A percentile compares a stretch with the other conserved stretches of the same genome.
Evolutionary conservation across 1,140 invertebrate genomes (phyloP).

Genomic region (Cydia splendana): DNA sequence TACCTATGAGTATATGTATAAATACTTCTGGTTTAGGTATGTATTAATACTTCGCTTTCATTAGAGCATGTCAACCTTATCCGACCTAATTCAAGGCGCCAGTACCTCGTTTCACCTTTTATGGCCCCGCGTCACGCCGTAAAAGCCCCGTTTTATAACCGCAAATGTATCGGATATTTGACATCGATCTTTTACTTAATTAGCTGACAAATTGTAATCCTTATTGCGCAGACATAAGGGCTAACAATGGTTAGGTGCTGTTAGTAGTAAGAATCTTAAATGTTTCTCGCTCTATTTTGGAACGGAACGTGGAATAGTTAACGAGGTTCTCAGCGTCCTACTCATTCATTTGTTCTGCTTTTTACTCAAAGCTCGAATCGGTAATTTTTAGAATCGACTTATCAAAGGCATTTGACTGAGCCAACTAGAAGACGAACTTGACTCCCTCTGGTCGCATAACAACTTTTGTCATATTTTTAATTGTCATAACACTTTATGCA

Average conservation of each 20-base stretch:
- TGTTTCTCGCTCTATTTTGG: background rate
- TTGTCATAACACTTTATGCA: too few species aligned
- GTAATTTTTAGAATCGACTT: background rate
- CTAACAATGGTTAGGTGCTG: too few species aligned
- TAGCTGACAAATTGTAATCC: too few species aligned
- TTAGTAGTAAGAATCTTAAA: background rate
- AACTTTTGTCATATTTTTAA: too few species aligned
- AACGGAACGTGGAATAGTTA: background rate
- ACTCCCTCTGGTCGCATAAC: too few species aligned
- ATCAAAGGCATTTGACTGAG: too few species aligned
- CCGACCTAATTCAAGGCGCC: background rate
- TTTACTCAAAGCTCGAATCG: background rate
- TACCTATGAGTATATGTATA: too few species aligned
- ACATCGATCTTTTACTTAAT: constrained; percentile 1
- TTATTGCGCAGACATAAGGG: too few species aligned
- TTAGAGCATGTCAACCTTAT: background rate
- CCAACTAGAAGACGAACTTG: too few species aligned
- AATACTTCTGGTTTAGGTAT: too few species aligned
- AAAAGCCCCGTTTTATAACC: background rate
- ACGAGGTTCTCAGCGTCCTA: background rate
- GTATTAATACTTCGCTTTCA: background rate
- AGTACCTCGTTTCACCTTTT: background rate
- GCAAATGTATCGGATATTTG: background rate
- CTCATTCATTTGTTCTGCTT: background rate
- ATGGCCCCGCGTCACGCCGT: constrained; percentile 1